Evolutionary conservation across 1,140 invertebrate species (phyloP).

Genomic region (Drosophila repletoides): DNA sequence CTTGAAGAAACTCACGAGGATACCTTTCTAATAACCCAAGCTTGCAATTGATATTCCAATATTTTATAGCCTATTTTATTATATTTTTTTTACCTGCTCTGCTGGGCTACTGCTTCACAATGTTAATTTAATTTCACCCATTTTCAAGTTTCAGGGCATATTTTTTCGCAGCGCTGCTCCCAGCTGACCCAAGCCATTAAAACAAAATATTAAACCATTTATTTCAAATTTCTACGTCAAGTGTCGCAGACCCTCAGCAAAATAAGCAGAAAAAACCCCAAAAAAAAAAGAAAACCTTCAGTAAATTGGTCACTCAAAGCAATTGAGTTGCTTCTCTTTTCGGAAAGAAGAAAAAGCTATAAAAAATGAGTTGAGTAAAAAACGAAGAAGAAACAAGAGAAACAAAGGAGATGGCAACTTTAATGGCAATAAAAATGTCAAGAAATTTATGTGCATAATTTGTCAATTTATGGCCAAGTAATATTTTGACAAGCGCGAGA

Average conservation of each 20-base stretch:
- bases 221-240: slow-evolving; percentile 56
- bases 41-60: no score
- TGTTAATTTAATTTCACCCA: slow-evolving; percentile 20
- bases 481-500: slow-evolving; percentile 66
- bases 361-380: not conserved
- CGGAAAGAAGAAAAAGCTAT: not conserved
- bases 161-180: slow-evolving; percentile 25
- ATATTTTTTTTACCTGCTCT: no score
- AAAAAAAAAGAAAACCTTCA: slow-evolving; percentile 15
- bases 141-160: not conserved
- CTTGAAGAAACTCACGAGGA: no score
- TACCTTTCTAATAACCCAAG: no score
- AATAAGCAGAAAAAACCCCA: slow-evolving; percentile 16
- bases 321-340: slow-evolving; percentile 57
- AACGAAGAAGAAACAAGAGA: not conserved
- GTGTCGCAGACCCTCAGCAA: slow-evolving; percentile 33
- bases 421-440: slow-evolving; percentile 64
- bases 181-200: slow-evolving; percentile 43
- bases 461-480: slow-evolving; percentile 57
- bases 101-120: not conserved
- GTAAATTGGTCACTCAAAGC: slow-evolving; percentile 68
- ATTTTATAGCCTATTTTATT: no score
- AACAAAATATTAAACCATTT: slow-evolving; percentile 55
- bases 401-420: slow-evolving; percentile 16
- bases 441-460: slow-evolving; percentile 65